Conservation (phyloP, 2,888 invertebrate genomes). For the Melieria crassipennis region DNA sequence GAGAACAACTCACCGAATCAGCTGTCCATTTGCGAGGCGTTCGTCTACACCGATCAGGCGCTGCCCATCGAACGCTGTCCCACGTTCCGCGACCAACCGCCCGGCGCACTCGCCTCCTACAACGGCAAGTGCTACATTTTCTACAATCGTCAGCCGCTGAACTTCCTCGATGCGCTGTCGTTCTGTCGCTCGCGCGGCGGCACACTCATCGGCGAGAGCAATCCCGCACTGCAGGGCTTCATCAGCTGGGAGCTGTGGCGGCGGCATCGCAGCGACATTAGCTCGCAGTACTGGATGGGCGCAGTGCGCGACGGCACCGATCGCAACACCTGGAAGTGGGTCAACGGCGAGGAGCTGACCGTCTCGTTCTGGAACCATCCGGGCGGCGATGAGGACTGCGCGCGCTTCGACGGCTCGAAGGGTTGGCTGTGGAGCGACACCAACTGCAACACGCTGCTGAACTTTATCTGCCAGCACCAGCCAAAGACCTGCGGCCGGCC, state of each 20-base stretch:
- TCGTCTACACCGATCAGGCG: slow-evolving; percentile 93
- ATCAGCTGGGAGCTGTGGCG: slow-evolving; percentile 95
- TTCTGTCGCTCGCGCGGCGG: slow-evolving; percentile 86
- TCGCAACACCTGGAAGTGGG: slow-evolving; percentile 87
- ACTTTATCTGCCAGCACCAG: slow-evolving; percentile 94
- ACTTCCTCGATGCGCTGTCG: slow-evolving; percentile 80
- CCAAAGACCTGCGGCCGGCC: slow-evolving; percentile 91
- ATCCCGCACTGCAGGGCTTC: slow-evolving; percentile 92
- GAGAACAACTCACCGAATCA: slow-evolving; percentile 80
- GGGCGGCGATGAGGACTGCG: slow-evolving; percentile 84
- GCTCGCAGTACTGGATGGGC: slow-evolving; percentile 95
- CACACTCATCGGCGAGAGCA: slow-evolving; percentile 89
- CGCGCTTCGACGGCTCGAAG: slow-evolving; percentile 90
- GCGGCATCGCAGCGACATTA: slow-evolving; percentile 88
- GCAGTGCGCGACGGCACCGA: slow-evolving; percentile 85
- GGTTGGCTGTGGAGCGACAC: slow-evolving; percentile 97
- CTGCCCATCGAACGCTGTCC: slow-evolving; percentile 92
- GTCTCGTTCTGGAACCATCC: slow-evolving; percentile 94
- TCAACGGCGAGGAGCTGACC: slow-evolving; percentile 86
- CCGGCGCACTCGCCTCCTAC: slow-evolving; percentile 91
- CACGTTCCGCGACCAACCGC: slow-evolving; percentile 91
- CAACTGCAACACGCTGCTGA: slow-evolving; percentile 82
- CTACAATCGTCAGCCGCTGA: slow-evolving; percentile 85
- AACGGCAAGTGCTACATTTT: slow-evolving; percentile 96
- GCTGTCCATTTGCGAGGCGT: slow-evolving; percentile 90